Evolutionary conservation across 2,113 vertebrate genomes (phyloP), one percentile per base, ranked within the genome.

Genomic region (Sigmodon hispidus): DNA sequence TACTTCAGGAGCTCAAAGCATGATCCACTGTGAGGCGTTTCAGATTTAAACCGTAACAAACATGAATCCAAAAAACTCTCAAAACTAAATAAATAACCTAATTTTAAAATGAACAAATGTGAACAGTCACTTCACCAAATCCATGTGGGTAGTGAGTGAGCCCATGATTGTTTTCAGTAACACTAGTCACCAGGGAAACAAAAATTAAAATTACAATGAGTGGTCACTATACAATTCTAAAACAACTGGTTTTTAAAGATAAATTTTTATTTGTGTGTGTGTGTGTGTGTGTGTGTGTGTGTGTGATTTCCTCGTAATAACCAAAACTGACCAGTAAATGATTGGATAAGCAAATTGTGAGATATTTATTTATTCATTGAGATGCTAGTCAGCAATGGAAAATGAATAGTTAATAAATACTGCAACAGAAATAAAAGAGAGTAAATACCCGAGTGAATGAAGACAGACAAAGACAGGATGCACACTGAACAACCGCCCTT

Each of bases 51-150:
- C 45, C 29, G 16, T 50, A 50, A 85, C 34, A 72, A 34, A 83
- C 26, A 48, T 40, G 7, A 31, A 73, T 81, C 61, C n/a, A 70
- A 86, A 90, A 40, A 83, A 84, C 9, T 93, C 50, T 91, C 45
- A 87, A 94, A 90, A 90, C 43, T 72, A 69, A 96, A 65, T 79
- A 75, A 70, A 55, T 8, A 81, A 81, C 55, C 43, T 29, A 31
- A 50, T 59, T 43, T 93, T 29, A 94, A 92, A 96, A 40, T 52
- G 34, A 15, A 22, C 67, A 72, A 12, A 70, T n/a, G 19, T 22
- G 31, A 24, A 52, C 61, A 36, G 61, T 67, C 10, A 50, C 81
- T 34, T 65, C 4, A 50, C 43, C 61, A 36, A 67, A 65, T n/a
- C 63, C 7, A 50, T 79, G 22, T 19, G 7, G 24, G 15, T 45